Evolutionary conservation across 30 jellyfish, hydroid and myxozoan species (phyloP).

Genomic region (Morbakka virulenta): DNA sequence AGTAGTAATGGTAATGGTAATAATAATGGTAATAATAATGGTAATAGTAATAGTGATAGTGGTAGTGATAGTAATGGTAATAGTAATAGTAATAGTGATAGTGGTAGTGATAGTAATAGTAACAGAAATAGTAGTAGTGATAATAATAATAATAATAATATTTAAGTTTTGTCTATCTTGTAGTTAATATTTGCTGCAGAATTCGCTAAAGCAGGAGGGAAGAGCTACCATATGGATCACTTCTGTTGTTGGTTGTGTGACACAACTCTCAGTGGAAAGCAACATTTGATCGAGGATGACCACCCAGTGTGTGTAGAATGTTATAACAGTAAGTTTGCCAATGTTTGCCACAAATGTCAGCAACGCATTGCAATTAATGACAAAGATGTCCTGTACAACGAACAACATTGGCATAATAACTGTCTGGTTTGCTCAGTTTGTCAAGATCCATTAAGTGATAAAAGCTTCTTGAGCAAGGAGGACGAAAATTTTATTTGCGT

Average conservation of each 20-base stretch:
- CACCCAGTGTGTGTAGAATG: constrained; percentile 91
- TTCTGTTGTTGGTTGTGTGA: constrained; percentile 93
- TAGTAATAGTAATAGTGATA: no score
- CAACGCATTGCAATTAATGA: constrained; percentile 84
- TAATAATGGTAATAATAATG: no score
- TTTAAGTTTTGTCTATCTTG: no score
- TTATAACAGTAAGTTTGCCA: constrained; percentile 84
- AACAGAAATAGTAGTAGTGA: no score
- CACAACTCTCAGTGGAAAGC: constrained; percentile 80
- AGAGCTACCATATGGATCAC: constrained; percentile 81
- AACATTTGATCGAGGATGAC: constrained; percentile 87
- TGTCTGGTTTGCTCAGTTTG: constrained; percentile 79
- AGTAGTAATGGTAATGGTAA: no score
- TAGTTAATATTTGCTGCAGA: constrained; percentile 88
- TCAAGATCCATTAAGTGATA: constrained; percentile 76
- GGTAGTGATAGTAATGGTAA: no score
- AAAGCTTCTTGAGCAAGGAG: constrained; percentile 66
- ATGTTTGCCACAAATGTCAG: constrained; percentile 82
- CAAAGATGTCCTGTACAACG: constrained; percentile 84
- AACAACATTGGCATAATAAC: constrained; percentile 97
- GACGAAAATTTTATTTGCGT: constrained; percentile 81
- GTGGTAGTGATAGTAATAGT: no score
- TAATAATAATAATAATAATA: no score
- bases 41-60: no score
- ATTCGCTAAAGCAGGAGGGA: constrained; percentile 87